Evolutionary conservation across 2,113 vertebrate species (phyloP), one percentile per base, ranked within the genome.

Genomic region (Spermophilus dauricus): DNA sequence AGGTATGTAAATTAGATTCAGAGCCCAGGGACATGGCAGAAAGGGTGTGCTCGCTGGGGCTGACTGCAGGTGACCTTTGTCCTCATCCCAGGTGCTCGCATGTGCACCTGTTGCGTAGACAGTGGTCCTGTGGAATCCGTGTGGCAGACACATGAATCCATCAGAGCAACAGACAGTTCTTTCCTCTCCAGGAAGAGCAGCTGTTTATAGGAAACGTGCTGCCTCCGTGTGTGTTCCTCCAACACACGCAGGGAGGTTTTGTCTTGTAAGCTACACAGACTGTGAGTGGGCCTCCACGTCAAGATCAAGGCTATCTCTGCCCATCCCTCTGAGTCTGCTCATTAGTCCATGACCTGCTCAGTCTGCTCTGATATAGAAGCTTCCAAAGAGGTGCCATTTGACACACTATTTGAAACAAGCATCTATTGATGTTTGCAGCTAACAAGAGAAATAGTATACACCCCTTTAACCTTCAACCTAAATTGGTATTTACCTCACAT

Each of bases 21-120:
- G 11, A 56, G 16, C 51, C 51, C n/a, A 4, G 2, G 76, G 45
- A 14, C 45, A 26, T 12, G 4, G 3, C 4, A 45, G 34, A 12
- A 65, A 22, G 37, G 39, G 7, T 48, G 32, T 58, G 42, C 14
- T 32, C 24, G 65, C 76, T 69, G 58, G 58, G 34, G n/a, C 63
- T 34, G 6, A 3, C 39, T 34, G 22, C 4, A 0, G 28, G 69
- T 3, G 14, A 1, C 5, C 65, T 30, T 4, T 37, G 45, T 69
- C 30, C 58, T 56, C 30, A 83, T 56, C 10, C 4, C 9, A 4
- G 20, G 2, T 51, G 53, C n/a, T 17, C 20, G 48, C 22, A 34
- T 53, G n/a, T 28, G 2, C 24, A 10, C 39, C 24, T n/a, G 30
- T 56, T 63, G 37, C 72, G 28, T 18, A 56, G 67, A 51, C 56